Base-by-base conservation (phyloP, 2,113 vertebrate genomes). In the Nannospalax galili region DNA sequence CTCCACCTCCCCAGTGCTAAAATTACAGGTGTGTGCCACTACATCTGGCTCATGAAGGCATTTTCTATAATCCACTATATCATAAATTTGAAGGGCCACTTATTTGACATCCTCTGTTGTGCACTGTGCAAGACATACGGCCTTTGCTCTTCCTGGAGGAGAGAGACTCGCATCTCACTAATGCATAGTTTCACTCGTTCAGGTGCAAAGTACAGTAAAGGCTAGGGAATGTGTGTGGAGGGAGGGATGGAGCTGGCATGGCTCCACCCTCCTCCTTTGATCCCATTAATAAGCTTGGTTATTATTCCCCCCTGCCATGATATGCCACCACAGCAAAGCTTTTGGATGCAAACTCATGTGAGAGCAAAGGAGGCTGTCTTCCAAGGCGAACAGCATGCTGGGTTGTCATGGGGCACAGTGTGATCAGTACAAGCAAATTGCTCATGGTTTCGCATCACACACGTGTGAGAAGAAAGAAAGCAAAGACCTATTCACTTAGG, bases 401-500 rank as follows among this genome's bases (percentile, higher is more conserved):
- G 90, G 12, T 40, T 90, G 91, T 91, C 93, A 45, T 11, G 52
- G 95, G 96, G 94, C 12, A n/a, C 77, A 93, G 94, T 84, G 91
- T 86, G 87, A 97, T 96, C 87, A 2, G 7, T 81, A 48, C 77
- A 80, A 78, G 88, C 35, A 20, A 45, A 24, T 22, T 32, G 89
- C 78, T 93, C n/a, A 40, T 45, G 75, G 92, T 72, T 96, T 95
- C 90, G 87, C 84, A 96, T 84, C 7, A 96, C 86, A 45, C 35
- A 32, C 64, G 96, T 86, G 67, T 64, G 64, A 87, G 56, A 86
- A 67, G 88, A 26, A 62, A 26, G 37, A 77, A 86, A 94, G 95
- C 9, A 94, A 91, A 96, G 96, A 92, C 84, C 94, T 96, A 69
- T 93, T 97, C 96, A 89, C 95, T 97, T 97, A 96, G 84, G 96